Evolutionary conservation across 2,888 invertebrate species (phyloP), one percentile per base, ranked within the genome.

Genomic region (Agriopis marginaria): DNA sequence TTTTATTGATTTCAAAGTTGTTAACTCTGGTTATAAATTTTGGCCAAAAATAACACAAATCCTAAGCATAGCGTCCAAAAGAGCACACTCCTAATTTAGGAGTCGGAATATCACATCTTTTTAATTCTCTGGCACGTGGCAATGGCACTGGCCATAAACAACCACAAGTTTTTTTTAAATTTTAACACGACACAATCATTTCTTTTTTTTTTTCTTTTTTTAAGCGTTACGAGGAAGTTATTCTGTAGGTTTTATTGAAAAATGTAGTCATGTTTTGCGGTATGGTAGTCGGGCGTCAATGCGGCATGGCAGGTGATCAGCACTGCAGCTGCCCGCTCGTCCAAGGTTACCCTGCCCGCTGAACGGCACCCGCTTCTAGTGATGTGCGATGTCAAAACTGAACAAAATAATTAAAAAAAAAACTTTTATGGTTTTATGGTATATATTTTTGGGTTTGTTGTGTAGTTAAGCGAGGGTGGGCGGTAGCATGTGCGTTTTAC

Each of bases 261-360:
- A 44, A 66, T 70, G 70, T 66, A 54, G 60, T 58, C 67, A 63
- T 76, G 74, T 75, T 71, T 74, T 68, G 76, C 72, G 67, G 66
- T 79, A 84, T 90, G 88, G 87, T 89, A 87, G 90, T 82, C 79
- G 84, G 85, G 82, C 87, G 84, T 83, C 87, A 89, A 87, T 86
- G 88, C 88, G 90, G 88, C 82, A 44, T 78, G 89, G 93, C 91
- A 91, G 93, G 92, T 92, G 92, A 91, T 85, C 88, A 82, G 68
- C 68, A 79, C 68, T 66, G 91, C 93, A 91, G 93, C 92, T 91
- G 93, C 90, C 82, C 74, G 55, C 71, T 79, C 58, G 60, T 61
- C 86, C 91, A 93, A 91, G 93, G 91, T 91, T 90, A 83, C 87
- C 86, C 83, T 88, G 83, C 87, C 88, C 85, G 82, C 86, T 64